phyloP scores from a whole-genome alignment of 2,797 vertebrate species.

The Cryptoprocta ferox region DNA sequence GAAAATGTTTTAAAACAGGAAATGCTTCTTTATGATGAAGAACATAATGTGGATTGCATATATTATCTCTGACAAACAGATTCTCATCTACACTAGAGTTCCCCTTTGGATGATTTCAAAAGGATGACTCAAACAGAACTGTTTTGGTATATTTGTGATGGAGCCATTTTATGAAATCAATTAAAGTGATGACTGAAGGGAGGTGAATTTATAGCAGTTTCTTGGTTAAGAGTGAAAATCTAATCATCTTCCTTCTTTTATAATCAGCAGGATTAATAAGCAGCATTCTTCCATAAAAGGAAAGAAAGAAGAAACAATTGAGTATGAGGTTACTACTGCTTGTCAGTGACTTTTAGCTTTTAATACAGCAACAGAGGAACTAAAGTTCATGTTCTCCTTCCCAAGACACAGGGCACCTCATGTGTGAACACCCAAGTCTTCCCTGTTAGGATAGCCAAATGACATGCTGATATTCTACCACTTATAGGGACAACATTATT shows the following conservation, averaged over 20 bases:
- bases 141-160: constrained; percentile 3
- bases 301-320: background rate
- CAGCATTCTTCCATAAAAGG: constrained; percentile 19
- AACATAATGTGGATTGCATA: constrained; percentile 38
- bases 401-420: background rate
- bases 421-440: background rate
- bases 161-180: constrained; percentile 54
- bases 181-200: background rate
- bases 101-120: constrained; percentile 61
- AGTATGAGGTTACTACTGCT: constrained; percentile 18
- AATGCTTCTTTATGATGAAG: constrained; percentile 56
- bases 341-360: background rate
- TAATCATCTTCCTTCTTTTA: constrained; percentile 37
- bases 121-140: constrained; percentile 53
- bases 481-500: background rate
- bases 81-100: constrained; percentile 46
- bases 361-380: background rate
- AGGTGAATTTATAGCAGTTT: constrained; percentile 39
- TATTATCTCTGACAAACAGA: constrained; percentile 61
- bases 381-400: background rate
- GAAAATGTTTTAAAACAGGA: constrained; percentile 57
- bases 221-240: constrained; percentile 44
- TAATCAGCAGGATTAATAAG: constrained; percentile 40
- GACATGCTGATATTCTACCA: background rate
- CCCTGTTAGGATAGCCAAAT: background rate